Conservation (phyloP, 2,888 invertebrate genomes). For the Cerastis rubricosa region DNA sequence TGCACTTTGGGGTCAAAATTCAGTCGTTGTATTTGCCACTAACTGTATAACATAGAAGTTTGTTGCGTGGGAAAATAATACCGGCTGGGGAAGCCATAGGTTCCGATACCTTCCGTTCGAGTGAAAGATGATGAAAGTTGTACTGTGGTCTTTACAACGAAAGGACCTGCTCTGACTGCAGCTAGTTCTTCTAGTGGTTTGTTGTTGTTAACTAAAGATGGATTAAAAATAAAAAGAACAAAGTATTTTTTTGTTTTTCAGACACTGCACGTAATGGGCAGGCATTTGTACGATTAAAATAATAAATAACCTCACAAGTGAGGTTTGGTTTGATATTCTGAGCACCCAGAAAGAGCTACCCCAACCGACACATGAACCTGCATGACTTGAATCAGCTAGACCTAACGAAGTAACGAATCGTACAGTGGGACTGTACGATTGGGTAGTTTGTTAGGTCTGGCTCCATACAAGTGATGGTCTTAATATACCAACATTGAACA, state of each 20-base stretch:
- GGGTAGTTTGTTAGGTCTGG: no score
- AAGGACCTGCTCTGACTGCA: neutral
- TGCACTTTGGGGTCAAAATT: neutral
- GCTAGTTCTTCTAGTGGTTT: neutral
- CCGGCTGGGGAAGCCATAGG: neutral
- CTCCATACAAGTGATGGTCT: neutral
- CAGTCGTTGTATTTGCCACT: neutral
- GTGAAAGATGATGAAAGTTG: neutral
- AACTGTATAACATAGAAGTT: neutral
- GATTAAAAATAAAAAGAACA: neutral
- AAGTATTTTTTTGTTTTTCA: neutral
- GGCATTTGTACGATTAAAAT: neutral
- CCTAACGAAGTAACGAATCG: neutral
- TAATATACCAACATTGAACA: constrained; percentile 9
- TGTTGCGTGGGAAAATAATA: neutral
- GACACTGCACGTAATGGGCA: neutral
- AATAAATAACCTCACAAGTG: neutral
- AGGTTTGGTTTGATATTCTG: no score
- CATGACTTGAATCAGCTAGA: neutral
- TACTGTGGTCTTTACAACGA: neutral
- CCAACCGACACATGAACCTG: neutral
- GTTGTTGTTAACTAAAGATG: neutral
- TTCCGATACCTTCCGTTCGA: neutral
- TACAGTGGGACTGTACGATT: no score
- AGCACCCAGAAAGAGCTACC: neutral